A percentile compares a stretch with the other conserved stretches of the same genome.
These are phyloP conservation scores for Proales similis DNA, from an alignment of 1,140 invertebrate genomes.

Conservation along the genomic window DNA sequence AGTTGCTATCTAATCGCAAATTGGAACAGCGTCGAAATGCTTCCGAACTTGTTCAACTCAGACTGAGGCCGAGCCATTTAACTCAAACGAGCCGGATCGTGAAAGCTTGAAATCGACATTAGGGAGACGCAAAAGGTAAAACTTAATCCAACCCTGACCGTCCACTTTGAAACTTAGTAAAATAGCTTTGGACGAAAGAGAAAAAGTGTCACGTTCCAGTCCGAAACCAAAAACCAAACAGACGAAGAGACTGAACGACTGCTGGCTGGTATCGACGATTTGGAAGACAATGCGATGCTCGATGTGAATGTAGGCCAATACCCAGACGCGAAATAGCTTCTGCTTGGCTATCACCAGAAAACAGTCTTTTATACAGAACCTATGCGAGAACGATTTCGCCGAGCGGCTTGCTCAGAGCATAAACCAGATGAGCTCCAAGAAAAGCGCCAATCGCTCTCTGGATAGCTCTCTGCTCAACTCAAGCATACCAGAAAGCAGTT, in stretches of 20 bases:
- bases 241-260: background rate
- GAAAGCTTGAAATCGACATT: background rate
- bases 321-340: background rate
- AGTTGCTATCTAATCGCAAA: background rate
- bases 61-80: background rate
- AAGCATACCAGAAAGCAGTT: background rate
- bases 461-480: background rate
- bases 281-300: constrained; percentile 12
- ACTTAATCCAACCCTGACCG: background rate
- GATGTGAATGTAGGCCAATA: background rate
- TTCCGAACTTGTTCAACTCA: background rate
- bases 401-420: constrained; percentile 16
- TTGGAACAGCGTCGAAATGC: background rate
- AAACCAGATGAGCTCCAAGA: constrained; percentile 29
- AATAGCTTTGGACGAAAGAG: background rate
- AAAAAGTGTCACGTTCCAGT: background rate
- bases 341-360: background rate
- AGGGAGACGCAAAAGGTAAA: background rate
- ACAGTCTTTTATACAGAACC: constrained; percentile 36
- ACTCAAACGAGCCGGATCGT: background rate
- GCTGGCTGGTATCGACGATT: background rate
- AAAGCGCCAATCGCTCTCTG: background rate
- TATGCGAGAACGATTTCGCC: constrained; percentile 28
- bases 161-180: background rate
- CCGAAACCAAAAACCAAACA: background rate